Evolutionary conservation across 2,113 vertebrate genomes (phyloP).

Genomic region (Neolamprologus modestus): DNA sequence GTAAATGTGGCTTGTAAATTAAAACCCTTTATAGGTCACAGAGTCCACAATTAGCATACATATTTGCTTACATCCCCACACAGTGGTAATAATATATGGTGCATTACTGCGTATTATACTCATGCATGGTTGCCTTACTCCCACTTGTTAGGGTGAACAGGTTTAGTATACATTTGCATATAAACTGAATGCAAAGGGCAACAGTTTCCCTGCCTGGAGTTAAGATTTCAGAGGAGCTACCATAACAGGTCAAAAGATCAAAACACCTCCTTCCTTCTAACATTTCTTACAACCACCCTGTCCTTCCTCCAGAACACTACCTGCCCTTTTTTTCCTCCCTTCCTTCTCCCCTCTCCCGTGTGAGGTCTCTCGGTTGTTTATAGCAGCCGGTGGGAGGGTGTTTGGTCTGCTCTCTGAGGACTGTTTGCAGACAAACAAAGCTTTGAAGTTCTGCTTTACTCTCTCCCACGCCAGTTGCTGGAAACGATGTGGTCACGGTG

Average conservation of each 20-base stretch:
- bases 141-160: background rate
- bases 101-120: background rate
- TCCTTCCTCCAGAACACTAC: background rate
- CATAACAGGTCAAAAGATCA: background rate
- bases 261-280: background rate
- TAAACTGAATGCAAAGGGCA: background rate
- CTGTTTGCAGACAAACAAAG: constrained; percentile 37
- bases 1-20: background rate
- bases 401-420: constrained; percentile 21
- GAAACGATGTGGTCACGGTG: background rate
- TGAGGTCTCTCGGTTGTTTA: constrained; percentile 11
- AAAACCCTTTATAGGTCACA: background rate
- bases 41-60: background rate
- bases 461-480: constrained; percentile 13
- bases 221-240: background rate
- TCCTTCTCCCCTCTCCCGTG: background rate
- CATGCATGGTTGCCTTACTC: background rate
- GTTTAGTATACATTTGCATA: constrained; percentile 6
- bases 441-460: constrained; percentile 11
- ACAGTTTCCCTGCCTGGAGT: background rate
- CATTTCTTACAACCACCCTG: background rate
- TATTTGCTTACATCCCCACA: background rate
- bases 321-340: background rate
- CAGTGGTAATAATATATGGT: background rate
- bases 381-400: background rate